Evolutionary conservation across 2,888 invertebrate species (phyloP), one percentile per base, ranked within the genome.

Genomic region (Tuberolachnus salignus): DNA sequence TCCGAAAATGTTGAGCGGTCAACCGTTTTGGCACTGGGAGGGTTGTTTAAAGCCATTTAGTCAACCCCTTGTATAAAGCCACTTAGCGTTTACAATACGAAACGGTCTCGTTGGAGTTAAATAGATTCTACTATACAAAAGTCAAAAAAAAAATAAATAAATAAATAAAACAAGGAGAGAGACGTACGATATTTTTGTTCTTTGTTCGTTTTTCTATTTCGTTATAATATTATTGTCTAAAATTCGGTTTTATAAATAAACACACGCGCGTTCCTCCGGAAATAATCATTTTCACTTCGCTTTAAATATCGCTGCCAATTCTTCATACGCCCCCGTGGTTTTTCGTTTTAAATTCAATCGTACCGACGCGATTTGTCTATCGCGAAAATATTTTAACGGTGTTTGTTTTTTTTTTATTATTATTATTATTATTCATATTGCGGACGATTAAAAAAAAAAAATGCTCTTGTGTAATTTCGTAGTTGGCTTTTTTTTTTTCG

Each of bases 291-390:
- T 61, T 73, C 26, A 63, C 49, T 63, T 73, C 73, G 21, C 11
- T 51, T 21, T n/a, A 42, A 42, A 44, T 21, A 53, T 53, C 16
- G 16, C 19, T 23, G 63, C 63, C 42, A 63, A 74, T 74, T 64
- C 26, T 64, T 64, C 42, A 44, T 53, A 64, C 73, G 63, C 63
- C 63, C 21, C 23, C 21, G 53, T 53, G 63, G n/a, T 42, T 64
- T 74, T 74, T 42, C 63, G 13, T 74, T 74, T 61, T 49, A 72
- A 72, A 51, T 51, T 11, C 61, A 63, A 73, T 69, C 67, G 1
- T 53, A 13, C n/a, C 13, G 3, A 53, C 55, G 19, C 42, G 13
- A 53, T 73, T 73, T 57, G 44, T 57, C 16, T 19, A 61, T 57
- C 51, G 51, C 51, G 14, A 42, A 63, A 63, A 21, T 63, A 51